Base-by-base conservation (phyloP, 37 sponge, comb jelly and placozoan species). In the Haliclona indistincta region DNA sequence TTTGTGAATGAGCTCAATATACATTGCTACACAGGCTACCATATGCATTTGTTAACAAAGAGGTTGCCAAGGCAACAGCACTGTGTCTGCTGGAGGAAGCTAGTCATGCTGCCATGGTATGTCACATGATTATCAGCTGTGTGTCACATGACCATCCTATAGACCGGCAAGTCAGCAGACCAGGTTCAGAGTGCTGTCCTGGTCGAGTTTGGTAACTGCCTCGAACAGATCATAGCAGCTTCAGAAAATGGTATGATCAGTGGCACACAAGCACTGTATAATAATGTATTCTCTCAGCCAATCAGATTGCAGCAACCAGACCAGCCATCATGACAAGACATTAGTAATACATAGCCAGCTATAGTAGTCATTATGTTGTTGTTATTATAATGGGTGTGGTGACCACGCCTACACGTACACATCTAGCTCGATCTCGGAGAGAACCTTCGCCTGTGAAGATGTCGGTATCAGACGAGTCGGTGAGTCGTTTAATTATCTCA, bases 201-300 rank as follows among this genome's bases (percentile, higher is more conserved):
- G 34, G 78, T 83, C 40, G 97, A 96, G 55, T 96, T 93, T 80
- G 91, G 94, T 3, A 76, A 79, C 25, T 96, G 97, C 63, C 47
- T 96, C 49, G 73, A 82, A n/a, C 89, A 96, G 70, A 93, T 96
- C 53, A 93, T 96, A 26, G 35, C 61, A 20, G 77, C 94, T 28
- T 68, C 93, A 4, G 65, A 71, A 38, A 74, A 66, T 58, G 86
- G 93, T 85, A 44, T 30, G 56, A 19, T 22, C 17, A 8, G 15
- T 2, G 4, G 44, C 45, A 4, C 33, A 13, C 15, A 13, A 11
- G 11, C 42, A 67, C 45, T 23, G 39, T 39, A 6, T n/a, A 42
- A n/a, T 64, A n/a, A n/a, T n/a, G n/a, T n/a, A n/a, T n/a, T n/a
- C n/a, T n/a, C n/a, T n/a, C n/a, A n/a, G n/a, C n/a, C n/a, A n/a